A percentile compares a stretch with the other conserved stretches of the same genome.
These are phyloP conservation scores for Drosophila ironensis DNA, from an alignment of 1,140 invertebrate species.

Conservation along the genomic window DNA sequence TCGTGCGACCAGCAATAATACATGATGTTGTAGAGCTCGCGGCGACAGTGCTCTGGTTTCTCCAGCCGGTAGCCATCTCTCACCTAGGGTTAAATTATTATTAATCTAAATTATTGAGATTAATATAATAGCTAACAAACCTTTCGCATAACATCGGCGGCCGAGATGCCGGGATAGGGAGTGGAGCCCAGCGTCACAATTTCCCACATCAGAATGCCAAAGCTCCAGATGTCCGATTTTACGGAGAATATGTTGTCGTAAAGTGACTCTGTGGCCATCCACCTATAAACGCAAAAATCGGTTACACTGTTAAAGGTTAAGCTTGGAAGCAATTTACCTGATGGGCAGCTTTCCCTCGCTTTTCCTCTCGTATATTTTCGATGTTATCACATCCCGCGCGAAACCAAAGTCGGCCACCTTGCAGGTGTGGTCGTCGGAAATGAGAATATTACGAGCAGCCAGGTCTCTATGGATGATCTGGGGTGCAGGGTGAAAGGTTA, in stretches of 20 bases:
- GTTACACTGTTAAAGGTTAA: background rate
- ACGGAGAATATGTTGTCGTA: slow-evolving; percentile 95
- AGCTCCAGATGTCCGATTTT: slow-evolving; percentile 97
- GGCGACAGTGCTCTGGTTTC: slow-evolving; percentile 93
- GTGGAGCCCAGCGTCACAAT: slow-evolving; percentile 95
- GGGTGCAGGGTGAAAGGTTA: background rate
- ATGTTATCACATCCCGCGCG: slow-evolving; percentile 91
- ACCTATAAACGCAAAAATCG: slow-evolving; percentile 83
- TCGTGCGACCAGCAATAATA: slow-evolving; percentile 96
- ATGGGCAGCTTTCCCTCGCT: slow-evolving; percentile 90
- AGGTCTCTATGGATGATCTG: slow-evolving; percentile 96
- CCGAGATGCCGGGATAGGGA: slow-evolving; percentile 93
- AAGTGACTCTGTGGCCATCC: slow-evolving; percentile 97
- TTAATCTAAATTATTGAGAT: background rate
- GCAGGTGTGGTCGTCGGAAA: slow-evolving; percentile 92
- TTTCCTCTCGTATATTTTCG: slow-evolving; percentile 95
- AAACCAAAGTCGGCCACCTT: slow-evolving; percentile 98
- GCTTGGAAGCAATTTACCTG: slow-evolving; percentile 80
- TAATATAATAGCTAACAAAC: slow-evolving; percentile 71
- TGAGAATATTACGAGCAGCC: slow-evolving; percentile 94
- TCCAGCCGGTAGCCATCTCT: slow-evolving; percentile 92
- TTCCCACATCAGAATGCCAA: slow-evolving; percentile 96
- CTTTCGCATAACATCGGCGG: slow-evolving; percentile 91
- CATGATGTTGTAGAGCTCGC: slow-evolving; percentile 96
- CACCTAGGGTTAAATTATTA: slow-evolving; percentile 83